A percentile compares a stretch with the other conserved stretches of the same genome.
phyloP scores from a whole-genome alignment of 1,140 invertebrate genomes.

The Lanistes nyassanus region DNA sequence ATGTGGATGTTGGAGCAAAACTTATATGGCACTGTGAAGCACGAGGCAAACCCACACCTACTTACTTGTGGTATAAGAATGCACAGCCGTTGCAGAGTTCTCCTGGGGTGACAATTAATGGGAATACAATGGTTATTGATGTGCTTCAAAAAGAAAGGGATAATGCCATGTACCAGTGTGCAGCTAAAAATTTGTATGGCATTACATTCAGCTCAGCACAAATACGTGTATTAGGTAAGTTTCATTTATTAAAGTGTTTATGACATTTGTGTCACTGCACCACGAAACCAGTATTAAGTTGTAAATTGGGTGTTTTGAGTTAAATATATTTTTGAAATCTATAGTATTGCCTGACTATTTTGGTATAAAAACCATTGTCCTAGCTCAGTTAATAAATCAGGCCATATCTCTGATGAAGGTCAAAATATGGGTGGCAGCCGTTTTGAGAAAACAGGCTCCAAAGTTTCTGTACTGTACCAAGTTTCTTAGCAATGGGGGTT shows the following conservation, averaged over 20 bases:
- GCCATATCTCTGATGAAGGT: too few relatives aligned
- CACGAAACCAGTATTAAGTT: too few relatives aligned
- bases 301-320: too few relatives aligned
- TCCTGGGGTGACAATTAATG: slow-evolving; percentile 25
- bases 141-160: slow-evolving; percentile 69
- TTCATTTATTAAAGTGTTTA: too few relatives aligned
- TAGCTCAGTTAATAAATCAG: too few relatives aligned
- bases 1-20: slow-evolving; percentile 83
- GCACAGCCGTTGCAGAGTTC: slow-evolving; percentile 69
- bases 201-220: slow-evolving; percentile 89
- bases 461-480: too few relatives aligned
- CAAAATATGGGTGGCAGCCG: too few relatives aligned
- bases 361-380: too few relatives aligned
- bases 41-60: slow-evolving; percentile 92
- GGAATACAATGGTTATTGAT: slow-evolving; percentile 41
- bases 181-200: slow-evolving; percentile 89
- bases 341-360: too few relatives aligned
- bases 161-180: slow-evolving; percentile 95
- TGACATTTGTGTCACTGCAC: not conserved
- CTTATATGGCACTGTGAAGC: slow-evolving; percentile 95
- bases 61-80: slow-evolving; percentile 89
- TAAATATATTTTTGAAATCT: too few relatives aligned
- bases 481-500: too few relatives aligned
- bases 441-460: too few relatives aligned
- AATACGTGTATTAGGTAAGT: slow-evolving; percentile 75